phyloP scores from a whole-genome alignment of 2,113 vertebrate species.

The Osmerus mordax region DNA sequence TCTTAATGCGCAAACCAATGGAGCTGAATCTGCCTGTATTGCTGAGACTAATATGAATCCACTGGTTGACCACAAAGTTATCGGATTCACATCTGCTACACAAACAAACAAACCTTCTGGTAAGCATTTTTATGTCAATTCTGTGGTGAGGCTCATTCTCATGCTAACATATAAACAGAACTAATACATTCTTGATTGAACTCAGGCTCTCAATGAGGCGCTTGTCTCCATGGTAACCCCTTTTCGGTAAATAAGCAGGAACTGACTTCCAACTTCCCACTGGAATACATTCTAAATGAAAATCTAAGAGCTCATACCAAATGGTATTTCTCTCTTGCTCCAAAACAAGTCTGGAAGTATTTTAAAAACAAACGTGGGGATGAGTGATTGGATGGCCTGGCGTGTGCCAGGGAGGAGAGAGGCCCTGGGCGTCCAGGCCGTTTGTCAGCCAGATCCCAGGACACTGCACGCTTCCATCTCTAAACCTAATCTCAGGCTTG shows the following conservation, averaged over 20 bases:
- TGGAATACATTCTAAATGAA: constrained; percentile 38
- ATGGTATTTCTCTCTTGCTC: constrained; percentile 35
- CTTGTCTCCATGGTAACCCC: constrained; percentile 36
- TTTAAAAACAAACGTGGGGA: constrained; percentile 53
- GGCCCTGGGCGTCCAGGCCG: constrained; percentile 19
- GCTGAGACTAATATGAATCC: background rate
- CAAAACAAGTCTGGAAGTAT: constrained; percentile 63
- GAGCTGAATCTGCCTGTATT: too few relatives aligned
- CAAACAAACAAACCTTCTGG: constrained; percentile 39
- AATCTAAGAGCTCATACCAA: constrained; percentile 40
- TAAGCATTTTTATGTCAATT: constrained; percentile 39
- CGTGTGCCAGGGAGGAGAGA: constrained; percentile 52
- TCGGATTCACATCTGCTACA: constrained; percentile 39
- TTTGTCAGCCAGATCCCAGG: constrained; percentile 37
- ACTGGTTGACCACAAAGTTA: constrained; percentile 31
- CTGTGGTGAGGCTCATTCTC: constrained; percentile 27
- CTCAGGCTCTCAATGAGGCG: background rate
- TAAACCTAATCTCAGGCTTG: constrained; percentile 58
- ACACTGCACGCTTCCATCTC: constrained; percentile 45
- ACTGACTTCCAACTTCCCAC: constrained; percentile 30
- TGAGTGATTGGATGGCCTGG: constrained; percentile 54
- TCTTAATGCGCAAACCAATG: too few relatives aligned
- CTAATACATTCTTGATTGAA: background rate
- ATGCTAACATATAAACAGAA: constrained; percentile 11
- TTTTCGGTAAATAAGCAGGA: constrained; percentile 47